phyloP scores from a whole-genome alignment of 2,797 vertebrate species.

The Tokudaia muenninki region DNA sequence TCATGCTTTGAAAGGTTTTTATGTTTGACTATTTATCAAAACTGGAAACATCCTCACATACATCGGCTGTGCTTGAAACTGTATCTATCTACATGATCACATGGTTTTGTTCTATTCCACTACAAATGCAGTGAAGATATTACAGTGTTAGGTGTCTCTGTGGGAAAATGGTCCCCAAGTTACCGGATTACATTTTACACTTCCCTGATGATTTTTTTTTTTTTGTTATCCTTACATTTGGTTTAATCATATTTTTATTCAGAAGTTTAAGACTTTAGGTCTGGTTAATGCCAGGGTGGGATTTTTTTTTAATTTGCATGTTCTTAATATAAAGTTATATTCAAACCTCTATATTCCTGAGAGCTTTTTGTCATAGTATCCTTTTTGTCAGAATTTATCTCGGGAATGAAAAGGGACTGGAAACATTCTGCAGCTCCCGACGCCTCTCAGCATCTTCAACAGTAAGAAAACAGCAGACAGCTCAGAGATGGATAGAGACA shows the following conservation, averaged over 20 bases:
- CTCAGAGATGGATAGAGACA: neutral
- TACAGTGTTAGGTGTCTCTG: neutral
- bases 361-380: neutral
- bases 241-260: constrained; percentile 49
- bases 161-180: constrained; percentile 4
- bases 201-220: neutral
- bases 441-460: neutral
- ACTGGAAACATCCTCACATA: constrained; percentile 24
- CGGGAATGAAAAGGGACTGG: neutral
- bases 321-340: neutral
- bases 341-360: constrained; percentile 23
- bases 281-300: neutral
- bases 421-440: neutral
- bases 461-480: neutral
- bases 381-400: neutral
- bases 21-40: constrained; percentile 27
- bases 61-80: constrained; percentile 11
- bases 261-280: neutral
- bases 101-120: neutral
- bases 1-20: constrained; percentile 51
- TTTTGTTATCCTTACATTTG: constrained; percentile 4
- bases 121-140: constrained; percentile 30
- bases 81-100: neutral
- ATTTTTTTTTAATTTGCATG: neutral
- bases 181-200: constrained; percentile 40